A percentile compares a stretch with the other conserved stretches of the same genome.
phyloP scores from a whole-genome alignment of 2,797 vertebrate genomes.

The Mycteria americana region DNA sequence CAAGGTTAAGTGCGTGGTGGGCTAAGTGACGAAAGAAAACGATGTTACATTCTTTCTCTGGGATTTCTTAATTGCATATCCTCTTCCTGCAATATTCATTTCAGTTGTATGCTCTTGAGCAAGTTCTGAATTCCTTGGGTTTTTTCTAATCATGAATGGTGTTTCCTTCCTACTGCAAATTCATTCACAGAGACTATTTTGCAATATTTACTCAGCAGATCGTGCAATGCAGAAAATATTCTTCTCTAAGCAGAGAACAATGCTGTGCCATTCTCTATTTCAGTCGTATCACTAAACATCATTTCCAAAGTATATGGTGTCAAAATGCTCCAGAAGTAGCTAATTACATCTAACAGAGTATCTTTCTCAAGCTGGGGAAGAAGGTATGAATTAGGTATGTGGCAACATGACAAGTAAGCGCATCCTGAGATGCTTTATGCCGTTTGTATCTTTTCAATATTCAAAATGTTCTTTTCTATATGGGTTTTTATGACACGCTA shows the following conservation, averaged over 20 bases:
- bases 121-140: background rate
- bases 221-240: background rate
- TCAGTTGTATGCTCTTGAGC: background rate
- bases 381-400: background rate
- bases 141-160: background rate
- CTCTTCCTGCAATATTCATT: slow-evolving; percentile 1
- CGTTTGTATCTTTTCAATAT: background rate
- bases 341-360: background rate
- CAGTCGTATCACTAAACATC: background rate
- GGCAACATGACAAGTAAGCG: background rate
- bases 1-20: slow-evolving; percentile 7
- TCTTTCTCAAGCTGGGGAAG: background rate
- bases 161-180: background rate
- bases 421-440: background rate
- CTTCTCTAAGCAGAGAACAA: background rate
- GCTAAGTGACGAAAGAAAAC: background rate
- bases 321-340: background rate
- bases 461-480: background rate
- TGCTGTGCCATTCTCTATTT: background rate
- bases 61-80: background rate
- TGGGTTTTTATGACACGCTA: background rate
- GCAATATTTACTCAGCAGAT: background rate
- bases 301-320: background rate
- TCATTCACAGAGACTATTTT: background rate
- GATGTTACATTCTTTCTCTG: background rate